phyloP scores from a whole-genome alignment of 2,888 invertebrate species.

The Orchesellides sinensis region DNA sequence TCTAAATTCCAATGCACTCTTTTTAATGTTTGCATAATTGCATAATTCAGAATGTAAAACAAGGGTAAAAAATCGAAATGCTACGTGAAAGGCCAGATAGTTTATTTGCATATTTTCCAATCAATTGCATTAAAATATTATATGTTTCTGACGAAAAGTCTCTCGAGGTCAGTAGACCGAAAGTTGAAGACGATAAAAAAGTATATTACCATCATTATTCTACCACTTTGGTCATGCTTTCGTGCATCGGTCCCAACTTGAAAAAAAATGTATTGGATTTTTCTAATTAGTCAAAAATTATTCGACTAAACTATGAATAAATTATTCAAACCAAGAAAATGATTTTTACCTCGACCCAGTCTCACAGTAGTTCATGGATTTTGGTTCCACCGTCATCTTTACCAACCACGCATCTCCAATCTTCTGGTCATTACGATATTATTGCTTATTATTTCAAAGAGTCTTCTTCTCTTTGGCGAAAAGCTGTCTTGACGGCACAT shows the following conservation, averaged over 20 bases:
- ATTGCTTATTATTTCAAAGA: neutral
- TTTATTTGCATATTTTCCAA: no score
- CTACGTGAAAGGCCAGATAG: no score
- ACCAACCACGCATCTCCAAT: slow-evolving; percentile 12
- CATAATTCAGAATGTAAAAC: slow-evolving; percentile 32
- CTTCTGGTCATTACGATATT: neutral
- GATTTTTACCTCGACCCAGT: neutral
- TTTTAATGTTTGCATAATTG: slow-evolving; percentile 44
- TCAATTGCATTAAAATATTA: no score
- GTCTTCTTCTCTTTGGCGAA: no score
- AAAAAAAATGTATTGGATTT: slow-evolving; percentile 19
- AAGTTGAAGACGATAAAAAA: slow-evolving; percentile 28
- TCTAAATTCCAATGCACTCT: slow-evolving; percentile 60
- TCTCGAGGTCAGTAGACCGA: slow-evolving; percentile 42
- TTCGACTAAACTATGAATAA: slow-evolving; percentile 12
- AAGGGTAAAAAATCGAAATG: neutral
- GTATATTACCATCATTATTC: neutral
- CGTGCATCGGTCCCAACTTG: slow-evolving; percentile 19
- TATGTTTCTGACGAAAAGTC: no score
- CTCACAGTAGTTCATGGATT: no score
- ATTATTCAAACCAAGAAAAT: neutral
- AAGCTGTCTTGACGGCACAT: neutral
- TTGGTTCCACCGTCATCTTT: neutral
- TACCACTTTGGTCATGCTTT: neutral
- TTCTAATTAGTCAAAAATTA: slow-evolving; percentile 62